Conservation (phyloP, 2,888 invertebrate genomes). For the Leptura quadrifasciata region DNA sequence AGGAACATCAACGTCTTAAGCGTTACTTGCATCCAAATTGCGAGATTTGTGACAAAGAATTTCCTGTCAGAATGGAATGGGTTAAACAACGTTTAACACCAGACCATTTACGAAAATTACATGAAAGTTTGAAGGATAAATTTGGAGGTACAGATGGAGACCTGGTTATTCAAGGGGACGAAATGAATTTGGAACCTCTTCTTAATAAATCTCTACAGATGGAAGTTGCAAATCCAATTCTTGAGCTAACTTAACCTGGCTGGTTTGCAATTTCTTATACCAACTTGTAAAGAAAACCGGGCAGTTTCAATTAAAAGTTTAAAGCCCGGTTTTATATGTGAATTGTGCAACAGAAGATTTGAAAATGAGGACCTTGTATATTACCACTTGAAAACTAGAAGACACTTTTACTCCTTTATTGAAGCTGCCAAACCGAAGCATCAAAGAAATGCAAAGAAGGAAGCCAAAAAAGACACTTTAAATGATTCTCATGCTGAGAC, state of each 20-base stretch:
- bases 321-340: conserved; percentile 80
- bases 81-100: conserved; percentile 88
- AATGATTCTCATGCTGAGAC: too few relatives aligned
- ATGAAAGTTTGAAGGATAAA: conserved; percentile 73
- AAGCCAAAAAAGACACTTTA: too few relatives aligned
- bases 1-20: conserved; percentile 88
- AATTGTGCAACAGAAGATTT: conserved; percentile 81
- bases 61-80: conserved; percentile 89
- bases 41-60: conserved; percentile 86
- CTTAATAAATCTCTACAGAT: conserved; percentile 69
- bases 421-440: too few relatives aligned
- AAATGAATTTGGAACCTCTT: conserved; percentile 72
- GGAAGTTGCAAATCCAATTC: conserved; percentile 76
- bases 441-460: too few relatives aligned
- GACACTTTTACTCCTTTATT: too few relatives aligned
- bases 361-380: conserved; percentile 78
- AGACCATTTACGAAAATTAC: conserved; percentile 82
- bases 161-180: conserved; percentile 70
- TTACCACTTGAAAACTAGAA: too few relatives aligned
- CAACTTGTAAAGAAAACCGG: conserved; percentile 78
- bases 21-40: conserved; percentile 91
- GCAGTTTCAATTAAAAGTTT: conserved; percentile 79
- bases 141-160: conserved; percentile 68
- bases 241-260: conserved; percentile 74
- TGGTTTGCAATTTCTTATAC: conserved; percentile 73